phyloP scores from a whole-genome alignment of 2,113 vertebrate genomes.

The Clarias magur region DNA sequence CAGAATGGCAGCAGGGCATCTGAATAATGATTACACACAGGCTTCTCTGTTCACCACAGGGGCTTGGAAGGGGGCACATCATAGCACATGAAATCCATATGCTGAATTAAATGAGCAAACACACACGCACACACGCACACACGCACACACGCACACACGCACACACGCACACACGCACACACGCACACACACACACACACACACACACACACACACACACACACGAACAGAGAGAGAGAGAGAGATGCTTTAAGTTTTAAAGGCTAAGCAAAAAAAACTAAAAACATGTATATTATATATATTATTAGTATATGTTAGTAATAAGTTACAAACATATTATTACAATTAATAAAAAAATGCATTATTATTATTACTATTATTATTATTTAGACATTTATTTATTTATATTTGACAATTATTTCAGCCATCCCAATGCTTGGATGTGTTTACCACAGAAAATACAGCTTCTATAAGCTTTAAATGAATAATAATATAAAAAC shows the following conservation, averaged over 20 bases:
- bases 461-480: neutral
- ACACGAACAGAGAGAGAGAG: no score
- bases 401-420: neutral
- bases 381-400: neutral
- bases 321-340: neutral
- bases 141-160: neutral
- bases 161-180: no score
- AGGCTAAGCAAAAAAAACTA: neutral
- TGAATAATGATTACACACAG: constrained; percentile 32
- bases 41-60: neutral
- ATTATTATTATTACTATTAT: neutral
- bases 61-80: neutral
- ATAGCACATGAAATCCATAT: constrained; percentile 11
- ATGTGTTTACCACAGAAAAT: neutral
- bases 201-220: neutral
- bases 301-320: no score
- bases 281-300: neutral
- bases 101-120: neutral
- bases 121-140: neutral
- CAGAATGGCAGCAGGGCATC: constrained; percentile 31
- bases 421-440: neutral
- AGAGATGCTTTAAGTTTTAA: neutral
- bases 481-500: neutral
- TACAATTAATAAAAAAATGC: neutral
- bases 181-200: neutral